Conservation (phyloP, 2,888 invertebrate genomes). For the Coleophora deauratella region DNA sequence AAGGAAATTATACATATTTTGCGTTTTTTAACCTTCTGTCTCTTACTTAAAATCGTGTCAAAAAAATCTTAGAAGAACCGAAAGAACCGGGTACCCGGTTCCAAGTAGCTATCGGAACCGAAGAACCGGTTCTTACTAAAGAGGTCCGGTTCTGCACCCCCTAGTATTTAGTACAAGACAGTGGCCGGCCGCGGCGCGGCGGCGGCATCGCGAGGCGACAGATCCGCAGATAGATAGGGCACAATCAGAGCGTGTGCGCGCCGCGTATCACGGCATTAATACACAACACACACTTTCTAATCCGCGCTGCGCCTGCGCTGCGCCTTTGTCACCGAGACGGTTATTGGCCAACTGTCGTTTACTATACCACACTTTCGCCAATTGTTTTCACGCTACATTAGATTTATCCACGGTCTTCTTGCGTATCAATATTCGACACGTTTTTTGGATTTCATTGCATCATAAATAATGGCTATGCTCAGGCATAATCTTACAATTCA, state of each 20-base stretch:
- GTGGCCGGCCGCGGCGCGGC: conserved; percentile 21
- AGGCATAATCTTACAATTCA: not conserved
- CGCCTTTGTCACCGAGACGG: conserved; percentile 65
- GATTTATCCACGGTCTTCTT: conserved; percentile 51
- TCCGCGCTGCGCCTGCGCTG: conserved; percentile 26
- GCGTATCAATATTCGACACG: conserved; percentile 42
- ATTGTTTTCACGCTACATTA: conserved; percentile 71
- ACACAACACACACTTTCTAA: conserved; percentile 70
- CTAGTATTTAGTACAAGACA: too few relatives aligned
- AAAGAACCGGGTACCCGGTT: too few relatives aligned
- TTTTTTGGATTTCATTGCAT: conserved; percentile 39
- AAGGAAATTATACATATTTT: too few relatives aligned
- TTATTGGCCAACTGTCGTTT: conserved; percentile 61
- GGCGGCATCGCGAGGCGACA: conserved; percentile 41
- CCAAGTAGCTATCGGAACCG: too few relatives aligned
- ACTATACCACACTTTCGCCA: conserved; percentile 64
- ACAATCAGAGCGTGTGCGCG: conserved; percentile 66
- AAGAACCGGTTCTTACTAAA: too few relatives aligned
- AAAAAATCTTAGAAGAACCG: too few relatives aligned
- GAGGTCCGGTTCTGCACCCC: too few relatives aligned
- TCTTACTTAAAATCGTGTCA: too few relatives aligned
- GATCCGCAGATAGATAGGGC: conserved; percentile 70
- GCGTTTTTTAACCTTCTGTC: too few relatives aligned
- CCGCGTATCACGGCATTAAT: conserved; percentile 60
- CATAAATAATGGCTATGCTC: conserved; percentile 23